Evolutionary conservation across 2,113 vertebrate species (phyloP).

Genomic region (Phoenicopterus ruber): DNA sequence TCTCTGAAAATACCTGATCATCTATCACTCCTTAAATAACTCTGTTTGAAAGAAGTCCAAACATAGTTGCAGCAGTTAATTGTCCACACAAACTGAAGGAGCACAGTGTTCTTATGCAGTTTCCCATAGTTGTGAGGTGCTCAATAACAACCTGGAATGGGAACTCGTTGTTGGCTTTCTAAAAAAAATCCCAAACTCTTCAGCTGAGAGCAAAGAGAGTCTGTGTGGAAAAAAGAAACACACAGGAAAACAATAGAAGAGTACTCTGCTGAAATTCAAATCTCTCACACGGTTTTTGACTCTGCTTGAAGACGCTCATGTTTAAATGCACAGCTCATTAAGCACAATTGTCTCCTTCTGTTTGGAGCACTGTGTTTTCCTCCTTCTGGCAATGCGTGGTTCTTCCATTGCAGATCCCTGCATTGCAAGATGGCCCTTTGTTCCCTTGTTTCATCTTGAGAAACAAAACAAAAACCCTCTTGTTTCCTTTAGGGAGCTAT

Average conservation of each 20-base stretch:
- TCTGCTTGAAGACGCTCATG: neutral
- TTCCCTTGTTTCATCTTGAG: neutral
- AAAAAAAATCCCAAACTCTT: neutral
- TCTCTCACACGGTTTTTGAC: neutral
- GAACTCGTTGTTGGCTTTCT: neutral
- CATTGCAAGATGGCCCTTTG: neutral
- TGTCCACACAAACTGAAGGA: neutral
- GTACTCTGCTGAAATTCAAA: neutral
- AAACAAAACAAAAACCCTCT: fast-evolving
- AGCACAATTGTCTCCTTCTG: neutral
- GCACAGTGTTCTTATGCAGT: neutral
- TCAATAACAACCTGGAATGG: neutral
- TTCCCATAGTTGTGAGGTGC: neutral
- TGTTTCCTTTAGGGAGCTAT: neutral
- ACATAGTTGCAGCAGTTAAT: neutral
- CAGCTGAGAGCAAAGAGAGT: neutral
- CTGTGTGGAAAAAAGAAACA: neutral
- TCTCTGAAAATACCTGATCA: neutral
- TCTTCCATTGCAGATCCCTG: neutral
- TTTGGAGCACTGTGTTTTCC: neutral
- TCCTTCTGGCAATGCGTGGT: neutral
- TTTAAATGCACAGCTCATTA: neutral
- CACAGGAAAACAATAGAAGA: neutral
- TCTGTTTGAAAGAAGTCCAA: neutral
- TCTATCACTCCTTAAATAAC: neutral